A percentile compares a stretch with the other conserved stretches of the same genome.
These are phyloP conservation scores for Phrixothrix hirtus DNA, from an alignment of 2,888 invertebrate species.

Conservation along the genomic window DNA sequence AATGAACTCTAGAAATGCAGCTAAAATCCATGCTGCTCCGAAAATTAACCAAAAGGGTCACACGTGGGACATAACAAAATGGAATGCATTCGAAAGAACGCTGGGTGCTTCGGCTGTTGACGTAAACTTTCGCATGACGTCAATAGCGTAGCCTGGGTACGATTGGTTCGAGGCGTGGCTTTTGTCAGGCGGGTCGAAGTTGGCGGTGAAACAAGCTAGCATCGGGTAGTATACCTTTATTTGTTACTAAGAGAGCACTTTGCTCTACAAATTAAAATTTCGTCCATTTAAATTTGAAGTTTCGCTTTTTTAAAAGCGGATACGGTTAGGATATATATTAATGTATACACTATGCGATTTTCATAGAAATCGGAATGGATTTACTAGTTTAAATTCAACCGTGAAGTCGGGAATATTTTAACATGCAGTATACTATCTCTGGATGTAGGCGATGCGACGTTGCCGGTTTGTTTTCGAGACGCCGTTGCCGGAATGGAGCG, in stretches of 20 bases:
- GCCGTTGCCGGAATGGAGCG: constrained; percentile 26
- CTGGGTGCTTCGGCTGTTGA: constrained; percentile 29
- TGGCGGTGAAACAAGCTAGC: constrained; percentile 35
- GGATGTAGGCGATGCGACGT: constrained; percentile 42
- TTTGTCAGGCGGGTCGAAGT: constrained; percentile 43
- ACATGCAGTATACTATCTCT: constrained; percentile 41
- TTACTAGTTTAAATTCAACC: constrained; percentile 27
- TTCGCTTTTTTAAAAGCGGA: constrained; percentile 29
- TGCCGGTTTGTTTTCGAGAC: constrained; percentile 31
- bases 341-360: constrained; percentile 26
- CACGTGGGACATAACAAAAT: constrained; percentile 41
- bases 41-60: constrained; percentile 35
- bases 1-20: too few species aligned
- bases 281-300: constrained; percentile 9
- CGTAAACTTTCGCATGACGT: constrained; percentile 39
- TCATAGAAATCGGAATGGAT: constrained; percentile 22
- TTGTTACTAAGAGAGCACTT: constrained; percentile 27
- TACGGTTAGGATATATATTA: constrained; percentile 5
- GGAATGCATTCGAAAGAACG: constrained; percentile 37
- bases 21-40: constrained; percentile 2
- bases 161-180: constrained; percentile 43
- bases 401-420: constrained; percentile 39
- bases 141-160: constrained; percentile 34
- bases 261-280: constrained; percentile 18
- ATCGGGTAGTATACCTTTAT: constrained; percentile 37